Evolutionary conservation across 2,888 invertebrate genomes (phyloP), one percentile per base, ranked within the genome.

Genomic region (Xestia c-nigrum): DNA sequence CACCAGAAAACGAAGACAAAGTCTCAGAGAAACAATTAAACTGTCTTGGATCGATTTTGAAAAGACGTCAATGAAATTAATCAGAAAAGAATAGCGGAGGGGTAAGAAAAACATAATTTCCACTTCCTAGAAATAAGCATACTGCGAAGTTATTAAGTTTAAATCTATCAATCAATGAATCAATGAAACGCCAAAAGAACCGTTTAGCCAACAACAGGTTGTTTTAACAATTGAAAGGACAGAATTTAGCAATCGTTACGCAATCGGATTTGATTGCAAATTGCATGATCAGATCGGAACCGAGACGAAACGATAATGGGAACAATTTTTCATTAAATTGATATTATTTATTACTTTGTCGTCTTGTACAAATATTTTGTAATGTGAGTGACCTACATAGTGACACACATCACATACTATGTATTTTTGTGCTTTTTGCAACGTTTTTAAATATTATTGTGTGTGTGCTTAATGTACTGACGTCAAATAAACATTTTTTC

Each of bases 241-340:
- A 61, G 47, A 64, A 59, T 80, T 78, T 67, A 31, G 63, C 61
- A 81, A 84, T 12, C 12, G 52, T 84, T 73, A 72, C 21, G 46
- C 74, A 81, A 86, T 83, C 14, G 43, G n/a, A 57, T 73, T 52
- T 76, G 70, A 80, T 86, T 80, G 75, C 76, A 70, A 73, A 76
- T 81, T 74, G 75, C 66, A 74, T 81, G 86, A 86, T 88, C 81
- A 82, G 66, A 84, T 80, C 75, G 67, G 67, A 76, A 74, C 75
- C 77, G 76, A 76, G 64, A 80, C 84, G 50, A 86, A 87, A 79
- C 43, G 12, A 61, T 84, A 80, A 86, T 87, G 73, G 74, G 76
- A 78, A 76, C 52, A 21, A 76, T 86, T 85, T 81, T 81, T 81
- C 64, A 64, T 5, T 52, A 55, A 65, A 85, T 85, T 74, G 67